Conservation (phyloP, 2,113 vertebrate genomes). For the Orientallactaga bullata region DNA sequence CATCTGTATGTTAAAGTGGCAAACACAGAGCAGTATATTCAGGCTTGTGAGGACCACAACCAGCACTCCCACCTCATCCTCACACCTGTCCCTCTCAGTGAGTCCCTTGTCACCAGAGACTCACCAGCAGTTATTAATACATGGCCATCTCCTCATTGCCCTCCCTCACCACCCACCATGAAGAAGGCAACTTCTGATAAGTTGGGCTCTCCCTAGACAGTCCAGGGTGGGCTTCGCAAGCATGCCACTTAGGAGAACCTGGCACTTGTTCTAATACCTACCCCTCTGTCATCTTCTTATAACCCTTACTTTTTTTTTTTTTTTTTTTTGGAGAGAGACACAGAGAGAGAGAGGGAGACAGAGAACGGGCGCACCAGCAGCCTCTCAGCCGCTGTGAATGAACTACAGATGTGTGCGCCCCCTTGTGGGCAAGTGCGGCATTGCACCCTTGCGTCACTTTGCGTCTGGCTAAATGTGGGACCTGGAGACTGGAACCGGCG, state of each 20-base stretch:
- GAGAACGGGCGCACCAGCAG: too few species aligned
- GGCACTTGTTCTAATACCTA: rapidly evolving
- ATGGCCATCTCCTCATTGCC: background rate
- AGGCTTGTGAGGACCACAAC: rapidly evolving
- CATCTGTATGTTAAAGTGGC: background rate
- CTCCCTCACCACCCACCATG: background rate
- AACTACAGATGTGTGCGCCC: too few species aligned
- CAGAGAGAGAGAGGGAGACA: too few species aligned
- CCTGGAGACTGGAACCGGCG: too few species aligned
- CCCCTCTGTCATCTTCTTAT: background rate
- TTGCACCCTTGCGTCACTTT: too few species aligned
- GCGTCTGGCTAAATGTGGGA: too few species aligned
- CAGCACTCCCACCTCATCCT: background rate
- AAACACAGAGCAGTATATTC: too few species aligned
- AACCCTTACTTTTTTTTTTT: background rate
- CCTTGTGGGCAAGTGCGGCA: too few species aligned
- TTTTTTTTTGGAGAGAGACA: too few species aligned
- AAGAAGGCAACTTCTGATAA: background rate
- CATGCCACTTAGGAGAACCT: too few species aligned
- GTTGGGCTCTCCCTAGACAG: background rate
- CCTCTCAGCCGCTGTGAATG: too few species aligned
- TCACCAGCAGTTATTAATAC: too few species aligned
- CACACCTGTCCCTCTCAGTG: rapidly evolving
- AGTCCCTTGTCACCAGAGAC: rapidly evolving
- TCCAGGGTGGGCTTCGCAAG: rapidly evolving